A percentile compares a stretch with the other conserved stretches of the same genome.
phyloP scores from a whole-genome alignment of 2,888 invertebrate genomes.

The Myathropa florea region DNA sequence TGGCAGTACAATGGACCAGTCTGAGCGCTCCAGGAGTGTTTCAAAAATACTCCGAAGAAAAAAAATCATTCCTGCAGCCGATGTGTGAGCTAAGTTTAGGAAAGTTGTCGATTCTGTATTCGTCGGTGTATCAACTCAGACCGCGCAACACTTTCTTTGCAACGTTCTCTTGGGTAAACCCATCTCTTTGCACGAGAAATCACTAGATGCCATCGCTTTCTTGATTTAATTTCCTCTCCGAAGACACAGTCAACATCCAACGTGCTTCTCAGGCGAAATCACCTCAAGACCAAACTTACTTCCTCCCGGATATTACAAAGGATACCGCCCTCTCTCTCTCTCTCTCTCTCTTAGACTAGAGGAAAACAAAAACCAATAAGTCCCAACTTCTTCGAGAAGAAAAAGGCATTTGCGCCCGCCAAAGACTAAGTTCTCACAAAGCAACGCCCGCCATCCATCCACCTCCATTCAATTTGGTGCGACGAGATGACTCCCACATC shows the following conservation, averaged over 20 bases:
- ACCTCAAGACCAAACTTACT: neutral
- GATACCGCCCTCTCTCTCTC: neutral
- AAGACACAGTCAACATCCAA: no score
- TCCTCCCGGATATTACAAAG: neutral
- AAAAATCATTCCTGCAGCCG: no score
- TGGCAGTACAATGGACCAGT: no score
- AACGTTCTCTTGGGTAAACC: neutral
- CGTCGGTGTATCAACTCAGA: no score
- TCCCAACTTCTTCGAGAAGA: neutral
- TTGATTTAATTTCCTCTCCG: neutral
- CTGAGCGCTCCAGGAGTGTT: no score
- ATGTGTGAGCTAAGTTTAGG: no score
- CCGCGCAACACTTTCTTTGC: neutral
- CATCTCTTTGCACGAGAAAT: neutral
- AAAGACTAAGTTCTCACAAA: conserved; percentile 1
- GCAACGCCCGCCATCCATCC: neutral
- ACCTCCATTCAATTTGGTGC: no score
- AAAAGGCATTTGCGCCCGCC: neutral
- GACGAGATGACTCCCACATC: neutral
- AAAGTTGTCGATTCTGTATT: no score
- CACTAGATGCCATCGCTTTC: neutral
- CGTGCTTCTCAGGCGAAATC: neutral
- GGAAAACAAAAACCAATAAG: neutral
- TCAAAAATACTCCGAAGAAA: no score
- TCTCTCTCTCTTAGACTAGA: neutral